Base-by-base conservation (phyloP, 92 coral and sea anemone genomes). In the Palythoa grandis region DNA sequence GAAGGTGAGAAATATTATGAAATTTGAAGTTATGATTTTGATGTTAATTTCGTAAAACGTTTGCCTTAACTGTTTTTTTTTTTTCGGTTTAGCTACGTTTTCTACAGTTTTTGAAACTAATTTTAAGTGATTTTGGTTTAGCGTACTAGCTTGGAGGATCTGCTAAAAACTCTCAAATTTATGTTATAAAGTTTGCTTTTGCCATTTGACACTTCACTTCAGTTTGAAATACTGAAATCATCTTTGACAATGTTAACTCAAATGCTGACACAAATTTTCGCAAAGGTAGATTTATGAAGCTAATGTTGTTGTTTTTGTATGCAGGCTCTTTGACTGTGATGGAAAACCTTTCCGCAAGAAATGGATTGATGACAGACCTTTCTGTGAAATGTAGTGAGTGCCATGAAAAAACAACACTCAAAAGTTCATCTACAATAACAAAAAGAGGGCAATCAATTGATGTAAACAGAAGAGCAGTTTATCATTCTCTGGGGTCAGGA, bases 311-410 rank as follows among this genome's bases (percentile, higher is more conserved):
- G 20, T 48, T 70, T 76, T 83, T 83, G 79, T 71, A 72, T 72
- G 5, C 53, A 87, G 86, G 90, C 70, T 70, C 77, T 79, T 87
- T 80, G 69, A 71, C 60, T 80, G 68, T 87, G 52, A 40, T 52
- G 63, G 90, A 80, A 37, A 87, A 80, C 85, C 66, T 72, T 13
- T 35, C 90, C 69, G 66, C 72, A 71, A 72, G 87, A 40, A 80
- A 69, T 72, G 90, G 87, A 10, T 87, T 87, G 78, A 80, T 87
- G 89, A 67, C 86, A 52, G 86, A 80, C 43, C 90, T 79, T 66
- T 87, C 79, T 39, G 86, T 71, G 77, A 84, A 53, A 78, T 87
- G 90, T 72, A 87, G 72, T 17, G 56, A 65, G 77, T 87, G 90
- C 63, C 48, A 63, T 65, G 89, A 86, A 24, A 74, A 50, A 37